Evolutionary conservation across 2,888 invertebrate genomes (phyloP), one percentile per base, ranked within the genome.

Genomic region (Therioaphis trifolii): DNA sequence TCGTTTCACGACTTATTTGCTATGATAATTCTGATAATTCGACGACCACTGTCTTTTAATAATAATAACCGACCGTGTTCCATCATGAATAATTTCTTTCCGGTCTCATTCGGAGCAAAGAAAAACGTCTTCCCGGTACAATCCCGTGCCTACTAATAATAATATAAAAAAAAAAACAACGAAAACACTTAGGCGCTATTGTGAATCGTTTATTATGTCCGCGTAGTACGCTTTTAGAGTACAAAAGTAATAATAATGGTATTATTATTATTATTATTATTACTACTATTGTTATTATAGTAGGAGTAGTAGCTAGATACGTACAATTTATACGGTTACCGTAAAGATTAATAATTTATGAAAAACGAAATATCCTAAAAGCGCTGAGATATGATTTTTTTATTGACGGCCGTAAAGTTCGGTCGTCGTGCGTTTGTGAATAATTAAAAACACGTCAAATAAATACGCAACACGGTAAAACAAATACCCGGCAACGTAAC

Each of bases 1-100:
- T 52, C 9, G 21, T 72, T 72, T 35, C 21, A 52, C 35, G 29
- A 52, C 21, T 52, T 72, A 72, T 72, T 72, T 35, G 29, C 52
- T 29, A 55, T 9, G n/a, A 29, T 52, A 29, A 52, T 71, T 27
- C 12, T 9, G n/a, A 29, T 52, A 29, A 52, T 71, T 27, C 12
- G n/a, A 52, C 49, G 58, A 24, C 58, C 11, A 58, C 58, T 9
- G 55, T 55, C 55, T 61, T 24, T 29, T 61, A 61, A 49, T 4
- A 29, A 71, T 46, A 46, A 72, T 7, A 29, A 71, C 29, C 58
- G 58, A 21, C 58, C 2, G 21, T 24, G 21, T 58, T 58, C 58
- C 12, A 58, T 58, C 21, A 58, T 58, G 24, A 58, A 58, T 35
- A 35, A 58, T 12, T 1, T 12, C 58, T 58, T 58, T 58, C 58